Percentiles rank a stretch among this genome's conserved stretches.
Conservation (phyloP, 2,113 vertebrate genomes). For the Corvus cornix region DNA sequence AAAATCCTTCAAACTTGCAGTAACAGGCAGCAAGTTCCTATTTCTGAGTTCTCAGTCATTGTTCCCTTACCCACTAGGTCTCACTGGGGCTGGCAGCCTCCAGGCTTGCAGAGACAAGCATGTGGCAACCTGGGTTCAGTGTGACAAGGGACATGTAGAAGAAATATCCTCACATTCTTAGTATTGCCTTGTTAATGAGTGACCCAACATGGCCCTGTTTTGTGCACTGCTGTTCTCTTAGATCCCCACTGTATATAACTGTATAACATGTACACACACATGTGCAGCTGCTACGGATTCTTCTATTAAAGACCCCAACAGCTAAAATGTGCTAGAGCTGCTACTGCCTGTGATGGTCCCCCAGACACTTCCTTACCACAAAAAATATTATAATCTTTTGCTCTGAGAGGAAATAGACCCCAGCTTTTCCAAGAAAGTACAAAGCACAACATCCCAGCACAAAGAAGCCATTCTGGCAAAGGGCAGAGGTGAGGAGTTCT, state of each 20-base stretch:
- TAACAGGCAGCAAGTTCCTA: background rate
- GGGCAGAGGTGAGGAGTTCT: background rate
- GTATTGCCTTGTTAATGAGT: background rate
- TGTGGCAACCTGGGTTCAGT: background rate
- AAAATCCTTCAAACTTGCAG: background rate
- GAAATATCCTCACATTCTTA: background rate
- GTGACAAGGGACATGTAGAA: fast-evolving
- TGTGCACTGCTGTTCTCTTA: background rate
- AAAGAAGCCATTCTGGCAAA: background rate
- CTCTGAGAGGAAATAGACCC: background rate
- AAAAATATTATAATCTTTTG: background rate
- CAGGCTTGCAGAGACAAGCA: background rate
- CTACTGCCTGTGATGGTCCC: background rate
- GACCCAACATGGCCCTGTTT: fast-evolving
- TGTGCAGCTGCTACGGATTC: fast-evolving
- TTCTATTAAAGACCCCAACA: background rate
- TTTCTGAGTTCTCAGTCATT: background rate
- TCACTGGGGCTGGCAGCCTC: too few relatives aligned
- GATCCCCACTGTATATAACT: too few relatives aligned
- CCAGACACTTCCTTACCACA: background rate
- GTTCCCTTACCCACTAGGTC: too few relatives aligned
- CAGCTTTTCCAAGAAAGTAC: background rate
- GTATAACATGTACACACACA: fast-evolving
- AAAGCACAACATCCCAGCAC: background rate
- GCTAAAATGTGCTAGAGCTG: background rate